Evolutionary conservation across 2,888 invertebrate genomes (phyloP), one percentile per base, ranked within the genome.

Genomic region (Herminia tarsipennalis): DNA sequence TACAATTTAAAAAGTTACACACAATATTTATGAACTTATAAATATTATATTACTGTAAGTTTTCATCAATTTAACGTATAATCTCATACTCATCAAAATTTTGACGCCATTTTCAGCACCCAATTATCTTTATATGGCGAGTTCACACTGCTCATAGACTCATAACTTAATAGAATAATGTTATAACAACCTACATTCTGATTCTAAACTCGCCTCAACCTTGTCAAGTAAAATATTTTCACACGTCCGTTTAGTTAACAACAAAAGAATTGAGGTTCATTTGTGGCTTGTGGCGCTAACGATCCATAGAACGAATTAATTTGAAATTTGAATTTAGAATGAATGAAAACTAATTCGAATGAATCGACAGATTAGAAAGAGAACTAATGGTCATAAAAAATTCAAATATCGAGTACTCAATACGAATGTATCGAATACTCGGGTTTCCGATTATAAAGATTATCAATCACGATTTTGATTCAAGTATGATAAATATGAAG

Each of bases 291-390:
- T 17, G 60, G 70, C 36, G 27, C 76, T 85, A 85, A 85, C 83
- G 82, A 85, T 78, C 70, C 70, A 68, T 75, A 81, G 82, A 83
- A 25, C 27, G 27, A 36, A 83, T 76, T 73, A 76, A 72, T 79
- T 76, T 71, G 73, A 79, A 76, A 72, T 79, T 76, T 71, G 73
- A 79, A 81, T 81, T 82, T 71, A 73, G 72, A 81, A 81, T 77
- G 78, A 80, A 80, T 81, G 73, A 81, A 83, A 85, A 86, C 84
- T 86, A 86, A 84, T 83, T 79, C 82, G 81, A 74, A 85, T 86
- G 86, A 86, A 78, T 86, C 82, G 83, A 74, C 85, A 85, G 63
- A 79, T 83, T 78, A 66, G 62, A 70, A 66, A 66, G 57, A 56
- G 51, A 56, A 64, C 59, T 76, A 81, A 79, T 77, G 72, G 68